A percentile compares a stretch with the other conserved stretches of the same genome.
phyloP scores from a whole-genome alignment of 92 coral and sea anemone species.

The Siderastrea siderea region DNA sequence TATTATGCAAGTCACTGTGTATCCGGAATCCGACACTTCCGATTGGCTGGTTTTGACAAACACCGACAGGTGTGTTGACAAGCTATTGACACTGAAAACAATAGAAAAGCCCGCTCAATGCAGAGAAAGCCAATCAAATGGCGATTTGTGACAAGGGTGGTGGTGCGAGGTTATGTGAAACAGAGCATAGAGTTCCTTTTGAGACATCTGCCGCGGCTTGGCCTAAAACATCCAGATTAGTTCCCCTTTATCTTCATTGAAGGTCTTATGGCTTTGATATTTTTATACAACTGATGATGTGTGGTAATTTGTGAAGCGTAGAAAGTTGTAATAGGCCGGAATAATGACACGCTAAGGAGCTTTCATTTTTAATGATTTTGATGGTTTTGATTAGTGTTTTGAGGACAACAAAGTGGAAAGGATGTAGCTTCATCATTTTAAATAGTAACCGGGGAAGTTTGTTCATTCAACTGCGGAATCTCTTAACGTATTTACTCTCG shows the following conservation, averaged over 20 bases:
- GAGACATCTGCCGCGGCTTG: constrained; percentile 81
- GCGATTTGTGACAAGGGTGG: constrained; percentile 80
- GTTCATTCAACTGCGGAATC: constrained; percentile 69
- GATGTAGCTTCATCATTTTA: constrained; percentile 88
- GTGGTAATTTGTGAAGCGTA: constrained; percentile 44
- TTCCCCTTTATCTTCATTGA: constrained; percentile 70
- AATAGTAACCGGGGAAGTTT: constrained; percentile 79
- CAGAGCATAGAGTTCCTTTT: constrained; percentile 64
- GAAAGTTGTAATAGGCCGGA: constrained; percentile 50
- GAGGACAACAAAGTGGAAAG: constrained; percentile 89
- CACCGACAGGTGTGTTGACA: constrained; percentile 91
- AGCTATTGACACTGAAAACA: constrained; percentile 83
- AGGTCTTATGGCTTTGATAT: constrained; percentile 58
- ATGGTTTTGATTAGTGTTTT: constrained; percentile 88
- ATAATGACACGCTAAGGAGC: constrained; percentile 71
- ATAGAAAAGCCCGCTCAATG: constrained; percentile 95
- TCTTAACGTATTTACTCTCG: constrained; percentile 73
- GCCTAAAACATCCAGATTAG: constrained; percentile 73
- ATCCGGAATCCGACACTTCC: constrained; percentile 76
- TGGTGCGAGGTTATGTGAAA: constrained; percentile 74
- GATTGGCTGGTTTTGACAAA: constrained; percentile 83
- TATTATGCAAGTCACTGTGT: constrained; percentile 53
- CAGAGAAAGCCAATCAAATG: constrained; percentile 92
- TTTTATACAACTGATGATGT: constrained; percentile 54
- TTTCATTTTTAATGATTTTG: constrained; percentile 83